Evolutionary conservation across 2,888 invertebrate species (phyloP).

Genomic region (Drosophila subsilvestris): DNA sequence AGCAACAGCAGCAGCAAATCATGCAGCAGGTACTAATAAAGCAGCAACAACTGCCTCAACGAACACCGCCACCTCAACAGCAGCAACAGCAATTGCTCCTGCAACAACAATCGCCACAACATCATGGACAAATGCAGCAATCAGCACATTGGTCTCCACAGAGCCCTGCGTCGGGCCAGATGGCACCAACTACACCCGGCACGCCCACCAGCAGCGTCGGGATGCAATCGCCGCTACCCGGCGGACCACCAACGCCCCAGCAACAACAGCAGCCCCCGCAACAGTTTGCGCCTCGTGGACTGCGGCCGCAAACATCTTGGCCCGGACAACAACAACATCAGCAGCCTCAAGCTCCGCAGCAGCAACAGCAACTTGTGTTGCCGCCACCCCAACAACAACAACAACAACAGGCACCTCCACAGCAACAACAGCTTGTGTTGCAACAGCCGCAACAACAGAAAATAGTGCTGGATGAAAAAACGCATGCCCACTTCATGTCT

Average conservation of each 20-base stretch:
- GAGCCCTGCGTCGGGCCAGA: slow-evolving; percentile 67
- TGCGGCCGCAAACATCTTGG: slow-evolving; percentile 61
- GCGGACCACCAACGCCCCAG: slow-evolving; percentile 68
- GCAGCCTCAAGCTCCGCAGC: slow-evolving; percentile 59
- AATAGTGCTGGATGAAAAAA: slow-evolving; percentile 92
- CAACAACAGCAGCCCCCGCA: slow-evolving; percentile 60
- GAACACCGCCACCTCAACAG: slow-evolving; percentile 79
- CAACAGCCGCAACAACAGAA: slow-evolving; percentile 82
- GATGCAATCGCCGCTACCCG: slow-evolving; percentile 71
- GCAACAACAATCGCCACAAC: slow-evolving; percentile 85
- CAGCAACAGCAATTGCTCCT: slow-evolving; percentile 86
- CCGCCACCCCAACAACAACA: slow-evolving; percentile 79
- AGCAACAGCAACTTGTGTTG: slow-evolving; percentile 67
- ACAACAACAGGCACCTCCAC: slow-evolving; percentile 61
- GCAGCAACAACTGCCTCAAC: slow-evolving; percentile 81
- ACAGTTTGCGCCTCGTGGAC: slow-evolving; percentile 40
- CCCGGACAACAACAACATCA: slow-evolving; percentile 54
- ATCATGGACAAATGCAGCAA: slow-evolving; percentile 75
- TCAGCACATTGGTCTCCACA: slow-evolving; percentile 85
- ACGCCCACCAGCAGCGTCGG: slow-evolving; percentile 72
- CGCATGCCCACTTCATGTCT: slow-evolving; percentile 92
- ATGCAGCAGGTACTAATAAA: slow-evolving; percentile 84
- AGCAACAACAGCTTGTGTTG: slow-evolving; percentile 74
- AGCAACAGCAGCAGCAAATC: slow-evolving; percentile 78
- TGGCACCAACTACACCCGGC: slow-evolving; percentile 62